These are phyloP conservation scores for Montipora foliosa DNA, from an alignment of 64 coral and sea anemone genomes.

Conservation along the genomic window DNA sequence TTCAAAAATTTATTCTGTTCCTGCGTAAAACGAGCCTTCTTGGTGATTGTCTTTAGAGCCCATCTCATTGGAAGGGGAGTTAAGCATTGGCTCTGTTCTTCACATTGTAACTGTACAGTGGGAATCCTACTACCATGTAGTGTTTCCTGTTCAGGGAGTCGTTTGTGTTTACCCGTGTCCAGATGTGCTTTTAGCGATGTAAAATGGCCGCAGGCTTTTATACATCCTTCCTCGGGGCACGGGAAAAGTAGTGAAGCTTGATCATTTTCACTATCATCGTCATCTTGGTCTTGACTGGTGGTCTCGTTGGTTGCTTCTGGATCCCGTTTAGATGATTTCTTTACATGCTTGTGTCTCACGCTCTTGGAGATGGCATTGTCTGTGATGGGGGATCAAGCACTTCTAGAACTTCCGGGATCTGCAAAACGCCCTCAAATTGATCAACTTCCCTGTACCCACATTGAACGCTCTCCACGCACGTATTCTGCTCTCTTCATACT, in stretches of 20 bases:
- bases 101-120: neutral
- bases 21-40: neutral
- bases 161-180: slow-evolving; percentile 51
- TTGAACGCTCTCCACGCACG: slow-evolving; percentile 43
- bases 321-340: slow-evolving; percentile 12
- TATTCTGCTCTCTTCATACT: slow-evolving; percentile 55
- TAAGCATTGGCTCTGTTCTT: neutral
- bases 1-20: slow-evolving; percentile 22
- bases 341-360: neutral
- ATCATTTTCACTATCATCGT: neutral
- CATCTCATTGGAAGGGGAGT: slow-evolving; percentile 44
- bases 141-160: slow-evolving; percentile 25
- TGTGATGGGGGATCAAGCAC: slow-evolving; percentile 12
- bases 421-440: neutral
- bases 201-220: slow-evolving; percentile 35
- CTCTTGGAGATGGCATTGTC: neutral
- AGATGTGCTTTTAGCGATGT: slow-evolving; percentile 56
- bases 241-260: neutral
- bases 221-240: slow-evolving; percentile 54
- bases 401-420: neutral
- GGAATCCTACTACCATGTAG: slow-evolving; percentile 21
- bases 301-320: neutral
- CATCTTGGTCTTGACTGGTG: neutral
- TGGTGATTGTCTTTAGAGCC: slow-evolving; percentile 46
- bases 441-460: slow-evolving; percentile 42